Percentiles rank a stretch among this genome's conserved stretches.
phyloP scores from a whole-genome alignment of 2,888 invertebrate species.

The Rhimphoctona megacephalus region DNA sequence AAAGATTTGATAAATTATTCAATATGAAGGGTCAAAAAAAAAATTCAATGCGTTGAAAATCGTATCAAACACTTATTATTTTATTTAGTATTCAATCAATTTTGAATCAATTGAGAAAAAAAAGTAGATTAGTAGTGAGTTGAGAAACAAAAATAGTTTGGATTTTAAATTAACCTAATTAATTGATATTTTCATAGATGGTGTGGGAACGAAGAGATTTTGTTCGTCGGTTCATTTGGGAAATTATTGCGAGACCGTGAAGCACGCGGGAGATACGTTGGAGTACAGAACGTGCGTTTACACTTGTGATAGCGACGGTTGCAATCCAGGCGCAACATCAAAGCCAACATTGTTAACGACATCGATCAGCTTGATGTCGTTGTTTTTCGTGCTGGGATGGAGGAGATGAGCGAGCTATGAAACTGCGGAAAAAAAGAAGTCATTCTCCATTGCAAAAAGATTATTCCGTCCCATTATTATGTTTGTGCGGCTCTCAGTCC shows the following conservation, averaged over 20 bases:
- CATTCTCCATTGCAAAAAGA: neutral
- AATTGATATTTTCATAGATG: conserved; percentile 87
- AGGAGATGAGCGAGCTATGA: conserved; percentile 35
- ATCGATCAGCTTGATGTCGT: conserved; percentile 9
- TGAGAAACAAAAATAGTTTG: neutral
- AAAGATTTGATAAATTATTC: no score
- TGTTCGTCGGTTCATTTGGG: conserved; percentile 95
- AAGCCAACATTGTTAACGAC: conserved; percentile 59
- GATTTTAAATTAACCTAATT: neutral
- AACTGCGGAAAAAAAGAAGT: neutral
- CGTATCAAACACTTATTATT: neutral
- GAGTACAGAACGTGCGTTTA: conserved; percentile 95
- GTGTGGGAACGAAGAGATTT: conserved; percentile 94
- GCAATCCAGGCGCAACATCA: conserved; percentile 88
- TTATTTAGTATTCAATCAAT: neutral
- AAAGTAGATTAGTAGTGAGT: neutral
- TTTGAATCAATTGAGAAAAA: neutral
- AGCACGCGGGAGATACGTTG: conserved; percentile 93
- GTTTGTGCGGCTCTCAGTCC: neutral
- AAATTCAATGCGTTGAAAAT: no score
- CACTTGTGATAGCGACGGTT: conserved; percentile 93
- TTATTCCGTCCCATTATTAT: conserved; percentile 18
- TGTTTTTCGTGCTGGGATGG: conserved; percentile 18
- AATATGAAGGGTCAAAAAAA: no score
- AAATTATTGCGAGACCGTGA: conserved; percentile 95